phyloP scores from a whole-genome alignment of 2,113 vertebrate genomes.

The Cottus gobio region DNA sequence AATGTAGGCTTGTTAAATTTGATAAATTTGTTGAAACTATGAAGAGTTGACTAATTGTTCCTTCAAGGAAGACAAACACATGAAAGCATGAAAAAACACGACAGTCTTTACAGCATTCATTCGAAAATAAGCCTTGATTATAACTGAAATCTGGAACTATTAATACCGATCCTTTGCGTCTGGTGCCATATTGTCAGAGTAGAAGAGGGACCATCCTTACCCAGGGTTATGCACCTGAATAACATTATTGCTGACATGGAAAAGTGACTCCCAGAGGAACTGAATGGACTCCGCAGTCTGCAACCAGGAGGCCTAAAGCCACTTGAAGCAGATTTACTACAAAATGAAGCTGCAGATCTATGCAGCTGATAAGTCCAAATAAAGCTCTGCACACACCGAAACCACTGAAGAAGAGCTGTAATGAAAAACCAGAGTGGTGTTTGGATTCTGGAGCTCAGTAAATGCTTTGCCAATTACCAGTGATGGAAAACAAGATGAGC shows the following conservation, averaged over 20 bases:
- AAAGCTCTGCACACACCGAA: not conserved
- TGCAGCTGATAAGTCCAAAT: constrained; percentile 5
- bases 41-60: not conserved
- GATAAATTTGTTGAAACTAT: not conserved
- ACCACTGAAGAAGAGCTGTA: constrained; percentile 1
- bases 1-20: not conserved
- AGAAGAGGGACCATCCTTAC: not conserved
- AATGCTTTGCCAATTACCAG: constrained; percentile 26
- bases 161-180: not conserved
- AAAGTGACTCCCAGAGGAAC: not conserved
- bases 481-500: constrained; percentile 47
- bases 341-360: constrained; percentile 1
- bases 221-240: not conserved
- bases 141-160: not conserved
- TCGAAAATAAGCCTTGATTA: not conserved
- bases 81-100: not conserved
- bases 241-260: no score
- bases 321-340: not conserved
- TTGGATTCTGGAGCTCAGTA: constrained; percentile 10
- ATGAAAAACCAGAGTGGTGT: not conserved
- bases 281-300: not conserved
- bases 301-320: no score
- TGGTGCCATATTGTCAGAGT: not conserved
- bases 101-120: not conserved
- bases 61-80: not conserved